Evolutionary conservation across 2,888 invertebrate species (phyloP).

Genomic region (Tenthredo mesomela): DNA sequence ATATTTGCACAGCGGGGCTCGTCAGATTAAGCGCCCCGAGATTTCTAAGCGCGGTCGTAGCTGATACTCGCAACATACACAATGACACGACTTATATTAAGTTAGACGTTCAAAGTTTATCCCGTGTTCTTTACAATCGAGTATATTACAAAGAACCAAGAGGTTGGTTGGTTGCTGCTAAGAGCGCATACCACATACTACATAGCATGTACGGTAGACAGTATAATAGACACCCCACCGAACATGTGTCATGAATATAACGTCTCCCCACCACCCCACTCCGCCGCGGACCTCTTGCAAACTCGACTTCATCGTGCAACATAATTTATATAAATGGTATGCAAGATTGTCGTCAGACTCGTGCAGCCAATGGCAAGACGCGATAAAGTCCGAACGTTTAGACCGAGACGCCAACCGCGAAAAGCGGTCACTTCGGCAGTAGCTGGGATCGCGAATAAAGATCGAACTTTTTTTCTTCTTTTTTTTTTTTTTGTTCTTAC

Average conservation of each 20-base stretch:
- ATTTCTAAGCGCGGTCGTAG: not conserved
- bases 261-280: not conserved
- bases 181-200: slow-evolving; percentile 27
- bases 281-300: not conserved
- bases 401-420: not conserved
- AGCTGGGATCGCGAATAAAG: not conserved
- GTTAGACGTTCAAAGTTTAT: not conserved
- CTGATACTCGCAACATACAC: not conserved
- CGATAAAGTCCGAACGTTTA: not conserved
- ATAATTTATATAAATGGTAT: slow-evolving; percentile 62
- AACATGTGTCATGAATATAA: slow-evolving; percentile 39
- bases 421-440: not conserved
- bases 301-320: slow-evolving; percentile 54
- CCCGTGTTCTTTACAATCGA: not conserved
- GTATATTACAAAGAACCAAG: not conserved
- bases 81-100: not conserved
- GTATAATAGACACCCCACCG: slow-evolving; percentile 57
- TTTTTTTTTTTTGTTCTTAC: not conserved
- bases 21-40: not conserved
- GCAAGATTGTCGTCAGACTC: slow-evolving; percentile 55
- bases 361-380: slow-evolving; percentile 36
- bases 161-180: slow-evolving; percentile 56
- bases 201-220: slow-evolving; percentile 67
- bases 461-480: not conserved
- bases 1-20: slow-evolving; percentile 10